A percentile compares a stretch with the other conserved stretches of the same genome.
Conservation (phyloP, 2,113 vertebrate genomes). For the Antennarius striatus region DNA sequence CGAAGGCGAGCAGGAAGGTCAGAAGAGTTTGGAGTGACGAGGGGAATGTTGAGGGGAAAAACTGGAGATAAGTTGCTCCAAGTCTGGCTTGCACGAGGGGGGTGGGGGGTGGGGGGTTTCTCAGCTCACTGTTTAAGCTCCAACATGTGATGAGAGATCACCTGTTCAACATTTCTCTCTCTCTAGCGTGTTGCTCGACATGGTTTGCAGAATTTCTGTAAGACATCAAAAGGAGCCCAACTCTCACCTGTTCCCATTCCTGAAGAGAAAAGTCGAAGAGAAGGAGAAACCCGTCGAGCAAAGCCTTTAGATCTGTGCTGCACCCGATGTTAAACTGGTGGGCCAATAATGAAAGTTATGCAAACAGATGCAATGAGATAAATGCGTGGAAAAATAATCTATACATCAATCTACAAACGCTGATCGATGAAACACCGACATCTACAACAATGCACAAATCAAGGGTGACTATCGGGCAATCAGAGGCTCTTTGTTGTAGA, state of each 20-base stretch:
- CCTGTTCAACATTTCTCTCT: conserved; percentile 39
- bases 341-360: background rate
- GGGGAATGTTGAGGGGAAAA: background rate
- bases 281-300: background rate
- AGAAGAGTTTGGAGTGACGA: too few species aligned
- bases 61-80: too few species aligned
- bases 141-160: conserved; percentile 67
- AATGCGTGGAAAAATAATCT: too few species aligned
- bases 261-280: background rate
- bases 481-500: conserved; percentile 17
- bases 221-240: background rate
- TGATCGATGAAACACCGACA: too few species aligned
- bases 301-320: background rate
- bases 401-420: too few species aligned
- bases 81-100: background rate
- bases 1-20: too few species aligned
- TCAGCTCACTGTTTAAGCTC: conserved; percentile 53
- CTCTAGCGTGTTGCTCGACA: conserved; percentile 5
- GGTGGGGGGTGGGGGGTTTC: conserved; percentile 12
- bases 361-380: background rate
- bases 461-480: conserved; percentile 18
- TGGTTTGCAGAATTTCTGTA: too few species aligned
- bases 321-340: background rate
- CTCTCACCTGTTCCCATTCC: conserved; percentile 32
- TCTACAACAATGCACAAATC: background rate